Evolutionary conservation across 2,113 vertebrate species (phyloP).

Genomic region (Hypanus sabinus): DNA sequence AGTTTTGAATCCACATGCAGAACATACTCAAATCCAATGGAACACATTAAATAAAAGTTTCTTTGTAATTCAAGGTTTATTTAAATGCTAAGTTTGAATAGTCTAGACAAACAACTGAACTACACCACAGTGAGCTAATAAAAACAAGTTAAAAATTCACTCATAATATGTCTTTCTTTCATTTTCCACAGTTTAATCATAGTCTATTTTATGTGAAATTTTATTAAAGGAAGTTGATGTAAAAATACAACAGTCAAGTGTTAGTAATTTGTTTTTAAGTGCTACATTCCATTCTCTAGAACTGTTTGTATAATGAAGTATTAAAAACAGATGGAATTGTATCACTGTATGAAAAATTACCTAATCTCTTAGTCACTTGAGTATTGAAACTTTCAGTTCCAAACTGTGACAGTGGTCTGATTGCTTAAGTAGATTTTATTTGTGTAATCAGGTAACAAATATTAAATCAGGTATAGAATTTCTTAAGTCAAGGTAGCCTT

Average conservation of each 20-base stretch:
- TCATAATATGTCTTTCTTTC: slow-evolving; percentile 35
- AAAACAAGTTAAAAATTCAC: slow-evolving; percentile 16
- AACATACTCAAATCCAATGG: not conserved
- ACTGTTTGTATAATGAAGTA: slow-evolving; percentile 33
- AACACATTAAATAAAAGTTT: slow-evolving; percentile 79
- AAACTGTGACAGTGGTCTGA: slow-evolving; percentile 21
- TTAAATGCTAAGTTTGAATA: slow-evolving; percentile 69
- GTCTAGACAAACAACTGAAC: slow-evolving; percentile 36
- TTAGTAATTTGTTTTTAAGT: slow-evolving; percentile 31
- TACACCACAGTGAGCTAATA: slow-evolving; percentile 34
- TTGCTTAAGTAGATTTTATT: slow-evolving; percentile 15
- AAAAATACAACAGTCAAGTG: slow-evolving; percentile 29
- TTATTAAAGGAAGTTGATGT: slow-evolving; percentile 34
- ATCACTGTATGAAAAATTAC: slow-evolving; percentile 35
- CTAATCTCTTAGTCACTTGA: slow-evolving; percentile 20
- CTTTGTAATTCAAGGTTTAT: slow-evolving; percentile 81
- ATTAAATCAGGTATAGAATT: slow-evolving; percentile 10
- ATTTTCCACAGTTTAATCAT: slow-evolving; percentile 27
- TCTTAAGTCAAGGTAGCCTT: not conserved
- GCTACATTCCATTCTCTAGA: slow-evolving; percentile 17
- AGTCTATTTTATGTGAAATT: slow-evolving; percentile 7
- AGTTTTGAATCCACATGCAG: slow-evolving; percentile 66
- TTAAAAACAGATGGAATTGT: slow-evolving; percentile 36
- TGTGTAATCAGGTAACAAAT: slow-evolving; percentile 11
- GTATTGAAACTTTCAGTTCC: slow-evolving; percentile 13